phyloP scores from a whole-genome alignment of 1,140 invertebrate species.

The Halotydeus destructor region DNA sequence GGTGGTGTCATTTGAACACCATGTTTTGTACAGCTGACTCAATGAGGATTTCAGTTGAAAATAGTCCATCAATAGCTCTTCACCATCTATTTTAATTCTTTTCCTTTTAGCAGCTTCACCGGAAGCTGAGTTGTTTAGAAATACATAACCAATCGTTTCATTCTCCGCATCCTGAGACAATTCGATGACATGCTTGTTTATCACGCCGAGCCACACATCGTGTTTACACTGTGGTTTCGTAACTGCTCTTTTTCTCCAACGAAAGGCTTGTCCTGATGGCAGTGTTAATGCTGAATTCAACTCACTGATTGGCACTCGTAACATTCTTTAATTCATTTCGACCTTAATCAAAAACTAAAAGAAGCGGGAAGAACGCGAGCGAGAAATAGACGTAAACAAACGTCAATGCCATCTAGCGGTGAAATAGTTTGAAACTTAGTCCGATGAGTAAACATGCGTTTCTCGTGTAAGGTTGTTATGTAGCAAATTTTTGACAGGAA shows the following conservation, averaged over 20 bases:
- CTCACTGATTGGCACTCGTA: neutral
- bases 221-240: too few species aligned
- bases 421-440: too few species aligned
- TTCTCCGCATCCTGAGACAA: neutral
- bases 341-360: too few species aligned
- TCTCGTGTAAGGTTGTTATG: too few species aligned
- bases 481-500: too few species aligned
- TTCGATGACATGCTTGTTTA: neutral
- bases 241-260: neutral
- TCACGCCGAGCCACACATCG: neutral
- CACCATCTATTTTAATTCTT: conserved; percentile 4
- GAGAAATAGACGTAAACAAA: too few species aligned
- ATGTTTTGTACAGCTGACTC: conserved; percentile 42
- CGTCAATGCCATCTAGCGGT: too few species aligned
- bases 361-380: too few species aligned
- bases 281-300: conserved; percentile 4
- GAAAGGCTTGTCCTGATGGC: neutral
- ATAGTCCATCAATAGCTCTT: conserved; percentile 24
- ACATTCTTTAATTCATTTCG: too few species aligned
- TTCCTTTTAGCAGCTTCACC: conserved; percentile 4
- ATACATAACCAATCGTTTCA: neutral
- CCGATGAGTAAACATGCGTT: too few species aligned
- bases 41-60: conserved; percentile 37
- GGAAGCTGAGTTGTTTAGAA: neutral
- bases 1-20: conserved; percentile 45